These are phyloP conservation scores for Polymixis lichenea DNA, from an alignment of 2,888 invertebrate species.

Conservation along the genomic window DNA sequence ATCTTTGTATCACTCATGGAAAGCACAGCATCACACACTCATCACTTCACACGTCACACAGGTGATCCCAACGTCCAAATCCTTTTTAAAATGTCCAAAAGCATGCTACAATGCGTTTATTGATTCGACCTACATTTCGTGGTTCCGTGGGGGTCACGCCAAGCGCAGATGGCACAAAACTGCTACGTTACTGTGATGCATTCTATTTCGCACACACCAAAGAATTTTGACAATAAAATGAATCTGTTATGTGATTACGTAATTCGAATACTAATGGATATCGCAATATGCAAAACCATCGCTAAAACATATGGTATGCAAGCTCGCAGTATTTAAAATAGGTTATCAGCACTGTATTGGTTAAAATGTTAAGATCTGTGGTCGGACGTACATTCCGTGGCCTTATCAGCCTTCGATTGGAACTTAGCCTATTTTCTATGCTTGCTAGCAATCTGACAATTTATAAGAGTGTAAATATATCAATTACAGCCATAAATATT, in stretches of 20 bases:
- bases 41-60: constrained; percentile 48
- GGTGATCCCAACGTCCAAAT: constrained; percentile 39
- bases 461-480: constrained; percentile 44
- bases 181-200: constrained; percentile 60
- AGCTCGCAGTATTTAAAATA: constrained; percentile 62
- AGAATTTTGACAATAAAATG: constrained; percentile 16
- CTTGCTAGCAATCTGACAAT: constrained; percentile 44
- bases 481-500: constrained; percentile 37
- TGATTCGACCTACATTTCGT: constrained; percentile 75
- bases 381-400: constrained; percentile 59
- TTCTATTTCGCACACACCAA: constrained; percentile 43
- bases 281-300: constrained; percentile 56
- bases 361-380: constrained; percentile 60
- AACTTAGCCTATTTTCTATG: constrained; percentile 66
- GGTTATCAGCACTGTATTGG: constrained; percentile 64
- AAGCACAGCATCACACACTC: constrained; percentile 30
- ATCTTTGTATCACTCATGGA: constrained; percentile 33
- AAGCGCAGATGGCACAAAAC: constrained; percentile 67
- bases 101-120: constrained; percentile 71
- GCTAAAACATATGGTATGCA: constrained; percentile 57
- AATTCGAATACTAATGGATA: constrained; percentile 36
- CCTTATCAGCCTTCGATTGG: constrained; percentile 63
- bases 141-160: constrained; percentile 69
- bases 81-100: constrained; percentile 62
- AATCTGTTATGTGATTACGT: constrained; percentile 9